phyloP scores from a whole-genome alignment of 2,888 invertebrate genomes.

The Synanthedon tipuliformis region DNA sequence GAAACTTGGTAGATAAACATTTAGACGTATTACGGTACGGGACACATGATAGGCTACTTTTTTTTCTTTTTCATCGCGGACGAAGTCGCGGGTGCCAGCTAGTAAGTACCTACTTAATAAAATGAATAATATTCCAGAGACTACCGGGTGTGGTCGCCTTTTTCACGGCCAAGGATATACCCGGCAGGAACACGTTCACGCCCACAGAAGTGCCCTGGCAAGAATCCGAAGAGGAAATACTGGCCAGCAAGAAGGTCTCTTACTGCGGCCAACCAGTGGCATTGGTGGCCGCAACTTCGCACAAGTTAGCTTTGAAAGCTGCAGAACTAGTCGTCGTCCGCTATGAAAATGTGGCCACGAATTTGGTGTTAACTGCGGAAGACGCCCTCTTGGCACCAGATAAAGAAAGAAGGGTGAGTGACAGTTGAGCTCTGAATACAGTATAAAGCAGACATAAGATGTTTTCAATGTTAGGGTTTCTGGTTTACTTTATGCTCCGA shows the following conservation, averaged over 20 bases:
- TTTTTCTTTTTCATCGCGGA: too few relatives aligned
- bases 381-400: conserved; percentile 63
- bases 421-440: not conserved
- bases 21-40: too few relatives aligned
- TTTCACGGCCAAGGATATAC: conserved; percentile 75
- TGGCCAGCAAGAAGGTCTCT: conserved; percentile 63
- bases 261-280: conserved; percentile 83
- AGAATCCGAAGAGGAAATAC: conserved; percentile 54
- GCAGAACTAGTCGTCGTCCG: conserved; percentile 57
- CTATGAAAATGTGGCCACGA: conserved; percentile 57
- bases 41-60: too few relatives aligned
- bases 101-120: too few relatives aligned
- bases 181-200: conserved; percentile 74
- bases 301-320: conserved; percentile 45
- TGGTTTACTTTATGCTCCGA: too few relatives aligned
- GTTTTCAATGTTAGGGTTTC: too few relatives aligned
- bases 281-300: conserved; percentile 75
- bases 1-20: too few relatives aligned
- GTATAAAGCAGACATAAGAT: too few relatives aligned
- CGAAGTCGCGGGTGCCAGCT: too few relatives aligned
- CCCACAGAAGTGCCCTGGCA: conserved; percentile 40
- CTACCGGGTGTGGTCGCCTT: conserved; percentile 75
- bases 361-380: conserved; percentile 48
- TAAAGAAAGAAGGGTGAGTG: conserved; percentile 43
- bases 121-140: conserved; percentile 49